A percentile compares a stretch with the other conserved stretches of the same genome.
These are phyloP conservation scores for Zeugodacus cucurbitae DNA, from an alignment of 1,140 invertebrate genomes.

Conservation along the genomic window DNA sequence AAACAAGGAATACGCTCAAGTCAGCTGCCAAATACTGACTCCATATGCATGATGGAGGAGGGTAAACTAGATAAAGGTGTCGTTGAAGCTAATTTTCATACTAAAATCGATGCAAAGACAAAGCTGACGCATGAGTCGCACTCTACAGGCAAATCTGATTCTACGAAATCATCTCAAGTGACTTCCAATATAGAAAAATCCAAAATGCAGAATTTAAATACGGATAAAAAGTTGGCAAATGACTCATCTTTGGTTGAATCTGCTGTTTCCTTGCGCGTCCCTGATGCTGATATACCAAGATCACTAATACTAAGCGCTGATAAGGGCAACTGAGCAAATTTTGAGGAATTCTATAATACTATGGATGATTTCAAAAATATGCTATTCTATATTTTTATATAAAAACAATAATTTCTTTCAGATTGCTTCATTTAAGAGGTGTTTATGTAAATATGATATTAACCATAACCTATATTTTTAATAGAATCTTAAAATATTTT, in stretches of 20 bases:
- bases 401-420: too few species aligned
- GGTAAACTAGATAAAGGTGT: not conserved
- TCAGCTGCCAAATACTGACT: not conserved
- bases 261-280: not conserved
- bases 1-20: not conserved
- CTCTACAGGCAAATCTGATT: not conserved
- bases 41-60: not conserved
- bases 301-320: not conserved
- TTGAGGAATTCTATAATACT: too few species aligned
- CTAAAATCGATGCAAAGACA: not conserved
- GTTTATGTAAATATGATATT: too few species aligned
- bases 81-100: not conserved
- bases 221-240: not conserved
- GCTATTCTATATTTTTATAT: too few species aligned
- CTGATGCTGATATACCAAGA: not conserved
- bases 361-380: too few species aligned
- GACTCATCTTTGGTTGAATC: not conserved
- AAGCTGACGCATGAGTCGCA: not conserved
- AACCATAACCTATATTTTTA: too few species aligned
- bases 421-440: too few species aligned
- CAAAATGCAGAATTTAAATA: not conserved
- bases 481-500: too few species aligned
- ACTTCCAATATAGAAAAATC: not conserved
- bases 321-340: too few species aligned
- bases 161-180: not conserved